Conservation (phyloP, 2,888 invertebrate species). For the Helleia helle region DNA sequence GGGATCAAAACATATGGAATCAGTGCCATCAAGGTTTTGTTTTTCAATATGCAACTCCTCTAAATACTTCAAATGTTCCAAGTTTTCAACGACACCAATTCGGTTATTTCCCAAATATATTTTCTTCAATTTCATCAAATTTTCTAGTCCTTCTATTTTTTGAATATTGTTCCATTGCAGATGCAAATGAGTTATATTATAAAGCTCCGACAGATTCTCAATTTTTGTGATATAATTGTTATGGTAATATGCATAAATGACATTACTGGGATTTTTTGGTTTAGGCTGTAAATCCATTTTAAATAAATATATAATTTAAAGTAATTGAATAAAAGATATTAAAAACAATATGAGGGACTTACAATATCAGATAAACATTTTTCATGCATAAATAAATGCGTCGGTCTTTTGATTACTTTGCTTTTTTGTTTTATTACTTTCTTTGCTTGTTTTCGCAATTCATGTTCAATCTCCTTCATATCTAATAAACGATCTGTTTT, state of each 20-base stretch:
- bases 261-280: slow-evolving; percentile 43
- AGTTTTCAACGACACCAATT: slow-evolving; percentile 80
- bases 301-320: slow-evolving; percentile 4
- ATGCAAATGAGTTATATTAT: slow-evolving; percentile 79
- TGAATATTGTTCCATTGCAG: slow-evolving; percentile 85
- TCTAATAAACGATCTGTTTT: slow-evolving; percentile 25
- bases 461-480: slow-evolving; percentile 37
- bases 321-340: neutral
- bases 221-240: slow-evolving; percentile 86
- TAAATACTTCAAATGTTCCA: slow-evolving; percentile 73
- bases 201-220: slow-evolving; percentile 78
- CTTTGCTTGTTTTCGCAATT: slow-evolving; percentile 49
- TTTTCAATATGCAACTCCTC: slow-evolving; percentile 81
- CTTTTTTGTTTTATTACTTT: slow-evolving; percentile 41
- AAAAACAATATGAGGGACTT: slow-evolving; percentile 33
- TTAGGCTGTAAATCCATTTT: slow-evolving; percentile 48
- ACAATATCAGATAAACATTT: slow-evolving; percentile 73
- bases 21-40: slow-evolving; percentile 71
- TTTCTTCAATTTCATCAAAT: slow-evolving; percentile 79
- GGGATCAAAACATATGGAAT: slow-evolving; percentile 79
- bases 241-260: slow-evolving; percentile 82
- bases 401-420: slow-evolving; percentile 38
- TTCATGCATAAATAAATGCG: slow-evolving; percentile 74
- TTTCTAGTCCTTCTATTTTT: slow-evolving; percentile 78
- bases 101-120: slow-evolving; percentile 82